Evolutionary conservation across 2,888 invertebrate species (phyloP).

Genomic region (Clunio marinus): DNA sequence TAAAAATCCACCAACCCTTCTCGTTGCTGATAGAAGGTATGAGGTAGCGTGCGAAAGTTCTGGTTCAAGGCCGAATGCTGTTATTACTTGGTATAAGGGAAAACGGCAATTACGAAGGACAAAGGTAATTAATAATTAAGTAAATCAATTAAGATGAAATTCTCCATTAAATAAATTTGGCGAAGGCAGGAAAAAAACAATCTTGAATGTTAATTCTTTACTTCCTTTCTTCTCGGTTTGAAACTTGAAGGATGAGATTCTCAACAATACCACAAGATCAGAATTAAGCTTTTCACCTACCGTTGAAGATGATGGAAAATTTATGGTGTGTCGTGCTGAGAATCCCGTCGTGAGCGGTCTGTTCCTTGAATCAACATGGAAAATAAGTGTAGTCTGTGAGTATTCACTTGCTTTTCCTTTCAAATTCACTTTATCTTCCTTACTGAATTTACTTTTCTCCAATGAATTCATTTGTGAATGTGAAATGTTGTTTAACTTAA

Average conservation of each 20-base stretch:
- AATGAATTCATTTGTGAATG: no score
- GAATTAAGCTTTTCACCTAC: slow-evolving; percentile 75
- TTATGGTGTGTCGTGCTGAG: slow-evolving; percentile 74
- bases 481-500: no score
- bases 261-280: slow-evolving; percentile 73
- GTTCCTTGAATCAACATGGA: slow-evolving; percentile 71
- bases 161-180: not conserved
- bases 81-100: slow-evolving; percentile 78
- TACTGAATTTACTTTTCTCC: no score
- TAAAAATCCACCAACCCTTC: slow-evolving; percentile 58
- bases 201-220: not conserved
- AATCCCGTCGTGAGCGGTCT: slow-evolving; percentile 76
- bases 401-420: slow-evolving; percentile 45
- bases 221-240: not conserved
- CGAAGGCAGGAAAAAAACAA: not conserved
- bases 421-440: no score
- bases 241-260: slow-evolving; percentile 60
- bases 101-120: slow-evolving; percentile 68
- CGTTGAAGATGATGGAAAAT: slow-evolving; percentile 75
- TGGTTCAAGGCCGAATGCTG: slow-evolving; percentile 72
- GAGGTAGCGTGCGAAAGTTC: slow-evolving; percentile 72
- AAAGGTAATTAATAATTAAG: slow-evolving; percentile 55
- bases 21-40: slow-evolving; percentile 65
- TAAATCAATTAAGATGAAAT: no score
- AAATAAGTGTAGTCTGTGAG: slow-evolving; percentile 78